Conservation (phyloP, 2,888 invertebrate genomes). For the Corythucha ciliata region DNA sequence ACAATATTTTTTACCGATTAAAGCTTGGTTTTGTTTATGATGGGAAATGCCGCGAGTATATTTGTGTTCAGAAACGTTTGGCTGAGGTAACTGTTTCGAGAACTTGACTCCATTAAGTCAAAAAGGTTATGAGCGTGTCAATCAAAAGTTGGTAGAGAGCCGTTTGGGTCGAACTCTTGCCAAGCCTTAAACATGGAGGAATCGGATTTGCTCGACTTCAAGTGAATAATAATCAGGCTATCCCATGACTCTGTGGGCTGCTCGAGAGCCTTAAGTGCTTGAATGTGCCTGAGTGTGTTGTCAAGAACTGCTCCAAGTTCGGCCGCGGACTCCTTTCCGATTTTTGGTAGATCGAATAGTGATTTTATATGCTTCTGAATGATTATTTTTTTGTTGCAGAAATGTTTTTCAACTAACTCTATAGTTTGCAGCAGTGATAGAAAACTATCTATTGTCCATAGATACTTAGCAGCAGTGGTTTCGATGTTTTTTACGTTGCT, state of each 20-base stretch:
- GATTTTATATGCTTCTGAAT: conserved; percentile 29
- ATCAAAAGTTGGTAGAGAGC: conserved; percentile 9
- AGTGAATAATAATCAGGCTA: conserved; percentile 3
- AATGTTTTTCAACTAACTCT: neutral
- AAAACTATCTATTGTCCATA: neutral
- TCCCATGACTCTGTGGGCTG: conserved; percentile 20
- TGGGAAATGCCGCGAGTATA: too few relatives aligned
- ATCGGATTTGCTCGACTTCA: conserved; percentile 4
- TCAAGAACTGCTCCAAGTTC: conserved; percentile 29
- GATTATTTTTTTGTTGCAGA: conserved; percentile 6
- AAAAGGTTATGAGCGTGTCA: neutral
- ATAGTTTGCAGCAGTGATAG: neutral
- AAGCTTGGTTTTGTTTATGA: too few relatives aligned
- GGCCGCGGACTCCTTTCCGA: conserved; percentile 39
- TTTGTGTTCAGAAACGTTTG: too few relatives aligned
- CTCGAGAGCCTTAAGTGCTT: conserved; percentile 10
- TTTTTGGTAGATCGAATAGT: conserved; percentile 5
- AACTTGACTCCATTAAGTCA: conserved; percentile 8
- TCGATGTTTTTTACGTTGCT: conserved; percentile 1
- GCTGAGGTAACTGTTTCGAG: conserved; percentile 2
- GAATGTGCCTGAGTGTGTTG: conserved; percentile 4
- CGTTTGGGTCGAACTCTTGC: neutral
- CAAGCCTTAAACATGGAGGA: neutral
- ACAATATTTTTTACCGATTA: too few relatives aligned
- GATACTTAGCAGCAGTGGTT: neutral